These are phyloP conservation scores for Apoda limacodes DNA, from an alignment of 2,888 invertebrate genomes.

Conservation along the genomic window DNA sequence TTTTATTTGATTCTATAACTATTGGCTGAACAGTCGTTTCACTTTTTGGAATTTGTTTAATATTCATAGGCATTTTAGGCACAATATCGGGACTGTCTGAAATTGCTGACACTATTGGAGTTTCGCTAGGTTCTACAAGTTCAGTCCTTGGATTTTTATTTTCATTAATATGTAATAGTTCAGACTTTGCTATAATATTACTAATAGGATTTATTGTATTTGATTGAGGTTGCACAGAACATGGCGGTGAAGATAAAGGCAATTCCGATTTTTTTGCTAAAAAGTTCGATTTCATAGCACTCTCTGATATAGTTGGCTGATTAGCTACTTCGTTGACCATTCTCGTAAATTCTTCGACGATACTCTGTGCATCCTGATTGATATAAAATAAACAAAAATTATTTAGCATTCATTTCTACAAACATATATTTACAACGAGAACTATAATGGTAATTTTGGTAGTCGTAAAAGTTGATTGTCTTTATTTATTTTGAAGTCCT, in stretches of 20 bases:
- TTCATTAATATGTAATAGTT: conserved; percentile 53
- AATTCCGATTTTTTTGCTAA: conserved; percentile 38
- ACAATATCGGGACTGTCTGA: conserved; percentile 76
- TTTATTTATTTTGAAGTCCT: too few species aligned
- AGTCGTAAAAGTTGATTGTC: too few species aligned
- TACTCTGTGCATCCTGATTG: conserved; percentile 37
- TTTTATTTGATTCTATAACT: conserved; percentile 51
- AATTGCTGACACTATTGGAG: conserved; percentile 79
- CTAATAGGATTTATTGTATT: conserved; percentile 40
- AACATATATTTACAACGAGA: too few species aligned
- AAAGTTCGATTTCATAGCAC: conserved; percentile 34
- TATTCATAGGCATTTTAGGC: conserved; percentile 60
- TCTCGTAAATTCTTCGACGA: conserved; percentile 60
- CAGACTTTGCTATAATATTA: conserved; percentile 57
- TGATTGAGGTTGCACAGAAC: conserved; percentile 39
- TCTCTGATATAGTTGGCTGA: conserved; percentile 39
- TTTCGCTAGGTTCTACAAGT: conserved; percentile 50
- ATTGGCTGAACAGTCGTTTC: conserved; percentile 40
- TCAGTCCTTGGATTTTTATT: conserved; percentile 50
- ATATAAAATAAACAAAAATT: conserved; percentile 9
- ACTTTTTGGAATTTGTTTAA: conserved; percentile 50
- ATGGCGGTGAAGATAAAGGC: conserved; percentile 33
- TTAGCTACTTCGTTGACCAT: conserved; percentile 55
- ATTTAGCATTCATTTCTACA: too few species aligned
- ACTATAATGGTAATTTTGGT: too few species aligned